Percentiles rank a stretch among this genome's conserved stretches.
These are phyloP conservation scores for Pseudococcus viburni DNA, from an alignment of 2,888 invertebrate species.

Conservation along the genomic window DNA sequence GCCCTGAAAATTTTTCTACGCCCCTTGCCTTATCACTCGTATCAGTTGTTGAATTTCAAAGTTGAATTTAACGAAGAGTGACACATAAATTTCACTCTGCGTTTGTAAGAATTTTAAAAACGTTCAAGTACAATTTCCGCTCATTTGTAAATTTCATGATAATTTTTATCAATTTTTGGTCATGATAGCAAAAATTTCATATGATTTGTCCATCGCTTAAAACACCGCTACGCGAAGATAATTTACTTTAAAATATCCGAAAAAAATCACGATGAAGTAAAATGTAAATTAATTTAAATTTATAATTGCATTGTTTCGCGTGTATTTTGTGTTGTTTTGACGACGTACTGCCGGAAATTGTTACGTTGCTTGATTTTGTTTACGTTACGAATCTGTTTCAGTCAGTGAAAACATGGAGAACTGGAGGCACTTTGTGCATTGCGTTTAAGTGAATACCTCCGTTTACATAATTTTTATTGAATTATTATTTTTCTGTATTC, in stretches of 20 bases:
- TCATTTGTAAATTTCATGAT: too few species aligned
- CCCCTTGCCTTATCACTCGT: too few species aligned
- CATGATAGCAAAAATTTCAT: too few species aligned
- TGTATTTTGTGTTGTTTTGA: slow-evolving; percentile 62
- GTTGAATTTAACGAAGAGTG: too few species aligned
- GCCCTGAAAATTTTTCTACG: too few species aligned
- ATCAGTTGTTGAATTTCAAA: too few species aligned
- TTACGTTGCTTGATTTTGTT: slow-evolving; percentile 34
- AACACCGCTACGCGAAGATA: neutral
- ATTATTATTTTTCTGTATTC: neutral
- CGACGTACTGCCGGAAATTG: slow-evolving; percentile 55
- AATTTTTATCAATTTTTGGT: too few species aligned
- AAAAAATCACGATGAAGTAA: slow-evolving; percentile 9
- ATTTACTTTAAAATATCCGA: neutral
- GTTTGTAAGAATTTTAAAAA: too few species aligned
- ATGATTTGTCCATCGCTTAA: too few species aligned
- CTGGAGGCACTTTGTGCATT: neutral
- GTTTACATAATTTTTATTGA: neutral
- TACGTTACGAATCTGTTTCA: slow-evolving; percentile 47
- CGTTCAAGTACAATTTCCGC: too few species aligned
- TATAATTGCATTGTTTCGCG: slow-evolving; percentile 50
- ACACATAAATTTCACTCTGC: too few species aligned
- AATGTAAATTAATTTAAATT: slow-evolving; percentile 53
- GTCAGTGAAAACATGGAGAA: slow-evolving; percentile 19
- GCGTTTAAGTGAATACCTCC: neutral